Base-by-base conservation (phyloP, 1,140 invertebrate genomes). In the Aphelenchoides fujianensis region DNA sequence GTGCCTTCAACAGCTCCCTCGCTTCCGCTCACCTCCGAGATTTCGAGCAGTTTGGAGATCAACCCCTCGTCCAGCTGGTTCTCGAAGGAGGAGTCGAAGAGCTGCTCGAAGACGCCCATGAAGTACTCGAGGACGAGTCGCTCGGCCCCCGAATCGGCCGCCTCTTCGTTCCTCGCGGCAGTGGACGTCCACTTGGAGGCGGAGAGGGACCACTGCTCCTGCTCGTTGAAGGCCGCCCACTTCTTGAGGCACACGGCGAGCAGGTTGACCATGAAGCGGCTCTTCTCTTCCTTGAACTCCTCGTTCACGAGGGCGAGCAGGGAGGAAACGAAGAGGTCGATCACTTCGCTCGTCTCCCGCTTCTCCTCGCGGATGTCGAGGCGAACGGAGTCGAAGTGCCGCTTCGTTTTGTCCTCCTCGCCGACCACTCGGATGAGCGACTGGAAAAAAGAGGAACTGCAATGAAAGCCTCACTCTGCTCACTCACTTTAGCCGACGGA, bases 91-190 rank as follows among this genome's bases (percentile, higher is more conserved):
- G 32, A 28, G 2, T 68, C 53, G 7, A 70, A 70, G 7, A 70
- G 19, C 12, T 30, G n/a, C 27, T 27, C 63, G 12, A 70, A 37
- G 19, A 16, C 23, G 28, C 31, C 19, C 68, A 70, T 19, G n/a
- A 70, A 19, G 32, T 70, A 70, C 27, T 70, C 53, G 2, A 48
- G n/a, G 5, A 70, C n/a, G 37, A 70, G 71, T 19, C 59, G 27
- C 16, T 7, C 3, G 27, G 31, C 57, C 32, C 71, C 68, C 19
- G 9, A 19, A 59, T 59, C 9, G 5, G 9, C 5, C 5, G 19
- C 28, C 5, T 52, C 30, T 5, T 5, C 62, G n/a, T 64, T 52
- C 59, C 23, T 53, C 23, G 23, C 5, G 5, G 27, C 61, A 68
- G 5, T 7, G 9, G 64, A 69, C 9, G 3, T 5, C 23, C 64